Base-by-base conservation (phyloP, 2,113 vertebrate genomes). In the Thalassarche chlororhynchos region DNA sequence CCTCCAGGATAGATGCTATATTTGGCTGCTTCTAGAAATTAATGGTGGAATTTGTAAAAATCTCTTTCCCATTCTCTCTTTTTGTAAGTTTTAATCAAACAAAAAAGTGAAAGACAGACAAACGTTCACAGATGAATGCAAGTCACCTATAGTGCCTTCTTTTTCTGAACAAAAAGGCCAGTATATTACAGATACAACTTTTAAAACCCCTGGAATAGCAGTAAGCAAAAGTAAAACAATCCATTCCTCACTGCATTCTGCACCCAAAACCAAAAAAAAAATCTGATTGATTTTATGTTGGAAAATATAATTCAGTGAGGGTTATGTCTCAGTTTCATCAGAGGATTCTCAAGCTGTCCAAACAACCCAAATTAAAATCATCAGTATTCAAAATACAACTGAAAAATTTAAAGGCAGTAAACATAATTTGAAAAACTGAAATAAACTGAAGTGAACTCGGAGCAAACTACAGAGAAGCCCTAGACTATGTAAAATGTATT, bases 351-450 rank as follows among this genome's bases (percentile, higher is more conserved):
- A 97, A 95, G 75, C 40, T 97, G 75, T 94, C 76, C 78, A 96
- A 94, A 96, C 23, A 7, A 38, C 34, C 69, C 79, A 97, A 96
- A 97, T 95, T 94, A 94, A 98, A 98, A 95, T 76, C 32, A 94
- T 95, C 75, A 87, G 60, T 93, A 89, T 95, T 95, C 72, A 90
- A 95, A 95, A 92, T 75, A 83, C 66, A 96, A 86, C 79, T 86
- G 84, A 97, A 96, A 97, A 93, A 18, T 84, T 81, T 96, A 91
- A 94, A 96, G 81, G 55, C 89, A 81, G 84, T 70, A 95, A 97
- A 95, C 47, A 93, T 93, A 94, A 93, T 94, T 61, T 92, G 84
- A 94, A 84, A 94, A 92, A 38, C 11, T 20, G 9, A 93, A 97
- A 92, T 92, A 95, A 97, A 95, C 65, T 95, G 75, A 87, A 96